A percentile compares a stretch with the other conserved stretches of the same genome.
phyloP scores from a whole-genome alignment of 2,113 vertebrate species.

The Sylvietta virens region DNA sequence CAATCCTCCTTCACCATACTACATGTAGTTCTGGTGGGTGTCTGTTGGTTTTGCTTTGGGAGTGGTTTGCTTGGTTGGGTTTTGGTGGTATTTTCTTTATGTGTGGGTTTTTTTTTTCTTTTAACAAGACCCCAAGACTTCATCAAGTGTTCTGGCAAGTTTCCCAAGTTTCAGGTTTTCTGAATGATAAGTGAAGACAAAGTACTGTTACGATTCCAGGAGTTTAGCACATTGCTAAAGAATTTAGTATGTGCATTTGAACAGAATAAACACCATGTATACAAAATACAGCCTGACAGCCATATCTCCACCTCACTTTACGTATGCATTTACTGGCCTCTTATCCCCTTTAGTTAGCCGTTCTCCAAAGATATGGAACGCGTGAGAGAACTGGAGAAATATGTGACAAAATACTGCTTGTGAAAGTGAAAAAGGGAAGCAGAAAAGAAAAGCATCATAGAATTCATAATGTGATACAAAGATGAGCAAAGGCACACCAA shows the following conservation, averaged over 20 bases:
- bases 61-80: neutral
- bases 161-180: neutral
- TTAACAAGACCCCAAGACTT: neutral
- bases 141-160: neutral
- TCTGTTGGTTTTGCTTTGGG: neutral
- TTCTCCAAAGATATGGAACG: neutral
- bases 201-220: neutral
- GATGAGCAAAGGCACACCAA: neutral
- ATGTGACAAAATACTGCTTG: neutral
- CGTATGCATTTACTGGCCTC: neutral
- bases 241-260: neutral
- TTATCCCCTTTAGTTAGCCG: neutral
- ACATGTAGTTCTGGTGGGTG: neutral
- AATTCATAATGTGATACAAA: neutral
- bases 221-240: neutral
- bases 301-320: neutral
- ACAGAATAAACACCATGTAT: neutral
- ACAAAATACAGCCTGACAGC: neutral
- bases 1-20: neutral
- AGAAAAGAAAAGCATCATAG: neutral
- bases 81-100: neutral
- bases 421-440: neutral
- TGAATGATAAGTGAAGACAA: neutral
- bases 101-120: neutral
- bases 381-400: neutral